Evolutionary conservation across 2,888 invertebrate genomes (phyloP), one percentile per base, ranked within the genome.

Genomic region (Diploptera punctata): DNA sequence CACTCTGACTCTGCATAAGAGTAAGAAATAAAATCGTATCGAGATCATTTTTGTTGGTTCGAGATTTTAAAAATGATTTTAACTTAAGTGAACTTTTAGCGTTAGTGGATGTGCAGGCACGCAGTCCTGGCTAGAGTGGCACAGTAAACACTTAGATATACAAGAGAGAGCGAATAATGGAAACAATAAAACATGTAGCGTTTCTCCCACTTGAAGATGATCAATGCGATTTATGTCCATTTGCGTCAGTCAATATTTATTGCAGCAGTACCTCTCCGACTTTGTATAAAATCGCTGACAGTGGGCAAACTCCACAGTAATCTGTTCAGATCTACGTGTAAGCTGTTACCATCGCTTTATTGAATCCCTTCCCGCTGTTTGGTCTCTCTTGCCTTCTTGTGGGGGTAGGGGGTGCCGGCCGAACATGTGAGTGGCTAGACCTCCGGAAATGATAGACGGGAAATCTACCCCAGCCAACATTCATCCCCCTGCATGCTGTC

Each of bases 231-330:
- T 67, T 71, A 71, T 73, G 71, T 72, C 73, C 75, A 73, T 75
- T 75, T 75, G 72, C 73, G 75, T 73, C 75, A 75, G 71, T 75
- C 75, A 72, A 75, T 75, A 75, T 75, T 75, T 75, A 75, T 75
- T 75, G 73, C 75, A 67, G 72, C 73, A 75, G 72, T 72, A 73
- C 67, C 70, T 73, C 72, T 33, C 38, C 47, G 61, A 65, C 60
- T 71, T 33, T 47, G 54, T 75, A 73, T 71, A 73, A 75, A 75
- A 75, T 44, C 71, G 75, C 75, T 75, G 75, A 75, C 70, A 73
- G 62, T 62, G 21, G 44, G 75, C 24, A 73, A 75, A 73, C 70
- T 60, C 60, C 49, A 60, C 29, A 62, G 73, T 70, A 74, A 74
- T 74, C 74, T 74, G 65, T 73, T 71, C 70, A 68, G 52, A 72